Conservation (phyloP, 2,113 vertebrate species). For the Prochilodus magdalenae region DNA sequence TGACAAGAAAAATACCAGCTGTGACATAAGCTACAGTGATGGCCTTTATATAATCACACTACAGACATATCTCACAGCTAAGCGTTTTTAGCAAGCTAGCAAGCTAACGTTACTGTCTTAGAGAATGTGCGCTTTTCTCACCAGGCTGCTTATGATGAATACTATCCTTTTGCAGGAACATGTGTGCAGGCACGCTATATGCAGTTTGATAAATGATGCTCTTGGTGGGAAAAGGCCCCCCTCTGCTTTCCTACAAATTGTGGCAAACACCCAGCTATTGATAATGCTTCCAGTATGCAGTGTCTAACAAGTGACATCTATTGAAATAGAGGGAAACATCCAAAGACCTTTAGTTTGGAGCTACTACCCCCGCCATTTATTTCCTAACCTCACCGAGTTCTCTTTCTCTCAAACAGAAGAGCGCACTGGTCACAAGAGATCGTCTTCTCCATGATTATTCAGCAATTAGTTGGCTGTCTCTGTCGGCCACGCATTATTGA, state of each 20-base stretch:
- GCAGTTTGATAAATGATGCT: constrained; percentile 8
- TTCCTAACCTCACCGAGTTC: constrained; percentile 57
- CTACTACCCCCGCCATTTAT: constrained; percentile 42
- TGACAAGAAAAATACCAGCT: constrained; percentile 18
- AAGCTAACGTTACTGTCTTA: not conserved
- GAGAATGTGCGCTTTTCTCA: not conserved
- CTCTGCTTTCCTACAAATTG: constrained; percentile 7
- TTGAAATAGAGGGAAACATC: constrained; percentile 30
- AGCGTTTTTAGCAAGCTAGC: not conserved
- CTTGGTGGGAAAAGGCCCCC: not conserved
- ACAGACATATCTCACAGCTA: not conserved
- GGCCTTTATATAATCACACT: not conserved
- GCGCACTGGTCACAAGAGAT: constrained; percentile 35
- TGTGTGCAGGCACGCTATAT: not conserved
- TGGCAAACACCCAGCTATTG: constrained; percentile 15
- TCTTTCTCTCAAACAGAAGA: constrained; percentile 29
- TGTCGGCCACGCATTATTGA: constrained; percentile 60
- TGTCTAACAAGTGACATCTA: constrained; percentile 15
- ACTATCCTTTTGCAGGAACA: not conserved
- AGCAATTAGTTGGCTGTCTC: constrained; percentile 64
- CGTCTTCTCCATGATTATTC: constrained; percentile 56
- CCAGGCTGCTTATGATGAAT: not conserved
- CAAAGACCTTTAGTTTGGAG: not conserved
- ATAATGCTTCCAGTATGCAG: constrained; percentile 1
- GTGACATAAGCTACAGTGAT: not conserved